Evolutionary conservation across 2,797 vertebrate genomes (phyloP).

Genomic region (Coluber constrictor): DNA sequence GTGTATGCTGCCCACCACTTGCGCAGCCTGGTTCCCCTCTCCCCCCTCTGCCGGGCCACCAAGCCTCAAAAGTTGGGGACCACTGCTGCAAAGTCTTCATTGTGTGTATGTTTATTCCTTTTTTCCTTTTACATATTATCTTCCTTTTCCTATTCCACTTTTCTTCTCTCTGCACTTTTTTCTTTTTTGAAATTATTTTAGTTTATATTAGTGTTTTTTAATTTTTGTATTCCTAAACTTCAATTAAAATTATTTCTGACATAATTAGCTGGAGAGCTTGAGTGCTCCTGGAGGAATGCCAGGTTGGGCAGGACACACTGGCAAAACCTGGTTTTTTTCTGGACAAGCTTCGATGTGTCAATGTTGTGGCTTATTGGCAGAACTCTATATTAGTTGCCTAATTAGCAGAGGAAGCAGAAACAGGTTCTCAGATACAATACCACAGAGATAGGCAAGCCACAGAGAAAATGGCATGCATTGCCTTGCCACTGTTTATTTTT

Average conservation of each 20-base stretch:
- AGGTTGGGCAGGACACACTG: background rate
- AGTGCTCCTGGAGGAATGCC: background rate
- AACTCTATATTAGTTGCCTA: background rate
- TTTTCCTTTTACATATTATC: background rate
- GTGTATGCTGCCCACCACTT: background rate
- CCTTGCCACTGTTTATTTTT: background rate
- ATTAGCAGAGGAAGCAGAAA: background rate
- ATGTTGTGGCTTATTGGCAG: background rate
- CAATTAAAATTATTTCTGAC: background rate
- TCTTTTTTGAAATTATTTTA: background rate
- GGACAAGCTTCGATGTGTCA: background rate
- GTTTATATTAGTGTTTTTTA: background rate
- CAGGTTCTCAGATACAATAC: background rate
- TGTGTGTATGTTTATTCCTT: background rate
- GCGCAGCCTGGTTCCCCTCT: background rate
- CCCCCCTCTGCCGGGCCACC: background rate
- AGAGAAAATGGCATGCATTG: background rate
- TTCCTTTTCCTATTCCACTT: background rate
- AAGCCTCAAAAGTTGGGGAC: background rate
- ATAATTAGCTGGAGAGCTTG: background rate
- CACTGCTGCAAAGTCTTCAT: background rate
- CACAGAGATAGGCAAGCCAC: background rate
- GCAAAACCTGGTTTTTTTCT: background rate
- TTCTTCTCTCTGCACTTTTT: background rate
- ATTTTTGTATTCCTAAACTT: background rate